Evolutionary conservation across 2,888 invertebrate genomes (phyloP).

Genomic region (Choreutis nemorana): DNA sequence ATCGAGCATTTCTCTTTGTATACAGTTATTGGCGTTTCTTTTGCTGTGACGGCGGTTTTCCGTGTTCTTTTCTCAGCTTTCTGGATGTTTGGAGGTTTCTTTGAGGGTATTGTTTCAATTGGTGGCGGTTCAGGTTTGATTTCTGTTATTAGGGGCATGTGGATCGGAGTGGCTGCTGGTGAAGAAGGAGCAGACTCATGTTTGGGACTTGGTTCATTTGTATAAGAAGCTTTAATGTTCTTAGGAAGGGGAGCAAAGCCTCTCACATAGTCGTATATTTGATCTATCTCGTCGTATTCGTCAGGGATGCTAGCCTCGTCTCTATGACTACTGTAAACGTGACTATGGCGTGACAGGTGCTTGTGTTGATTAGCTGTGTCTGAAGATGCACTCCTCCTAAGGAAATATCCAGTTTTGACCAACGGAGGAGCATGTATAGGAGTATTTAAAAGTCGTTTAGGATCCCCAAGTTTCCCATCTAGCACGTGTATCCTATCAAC

Average conservation of each 20-base stretch:
- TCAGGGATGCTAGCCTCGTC: slow-evolving; percentile 75
- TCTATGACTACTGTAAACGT: slow-evolving; percentile 64
- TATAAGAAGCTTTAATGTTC: slow-evolving; percentile 74
- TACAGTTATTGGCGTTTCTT: slow-evolving; percentile 62
- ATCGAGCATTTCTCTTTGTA: slow-evolving; percentile 67
- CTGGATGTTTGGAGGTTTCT: slow-evolving; percentile 67
- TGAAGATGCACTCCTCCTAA: slow-evolving; percentile 80
- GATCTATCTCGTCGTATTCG: slow-evolving; percentile 95
- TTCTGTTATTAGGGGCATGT: slow-evolving; percentile 62
- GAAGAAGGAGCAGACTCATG: slow-evolving; percentile 66
- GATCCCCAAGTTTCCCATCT: slow-evolving; percentile 81
- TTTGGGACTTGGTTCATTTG: slow-evolving; percentile 45
- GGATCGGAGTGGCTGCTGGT: slow-evolving; percentile 62
- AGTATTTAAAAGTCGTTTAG: slow-evolving; percentile 50
- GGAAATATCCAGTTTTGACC: slow-evolving; percentile 72
- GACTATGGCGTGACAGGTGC: slow-evolving; percentile 56
- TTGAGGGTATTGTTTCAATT: slow-evolving; percentile 89
- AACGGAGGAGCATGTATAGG: slow-evolving; percentile 49
- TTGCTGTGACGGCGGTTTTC: slow-evolving; percentile 66
- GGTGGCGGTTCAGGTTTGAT: slow-evolving; percentile 89
- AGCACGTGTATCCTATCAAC: slow-evolving; percentile 83
- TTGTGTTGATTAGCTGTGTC: slow-evolving; percentile 73
- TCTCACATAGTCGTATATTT: slow-evolving; percentile 94
- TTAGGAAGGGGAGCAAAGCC: slow-evolving; percentile 92
- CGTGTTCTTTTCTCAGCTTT: slow-evolving; percentile 80